These are phyloP conservation scores for Alectura lathami DNA, from an alignment of 2,113 vertebrate genomes.

Conservation along the genomic window DNA sequence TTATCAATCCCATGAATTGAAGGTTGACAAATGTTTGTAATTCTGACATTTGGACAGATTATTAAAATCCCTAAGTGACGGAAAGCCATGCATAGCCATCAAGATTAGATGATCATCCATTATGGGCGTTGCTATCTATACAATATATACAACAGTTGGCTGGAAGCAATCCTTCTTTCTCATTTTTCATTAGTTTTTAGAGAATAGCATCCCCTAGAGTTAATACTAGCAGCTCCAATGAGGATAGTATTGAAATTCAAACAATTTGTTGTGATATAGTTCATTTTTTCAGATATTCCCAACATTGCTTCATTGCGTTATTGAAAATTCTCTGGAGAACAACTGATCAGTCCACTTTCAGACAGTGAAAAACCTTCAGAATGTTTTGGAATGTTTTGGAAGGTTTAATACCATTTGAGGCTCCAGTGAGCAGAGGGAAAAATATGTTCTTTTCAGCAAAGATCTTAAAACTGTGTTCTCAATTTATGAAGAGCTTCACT, in stretches of 20 bases:
- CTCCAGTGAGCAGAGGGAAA: neutral
- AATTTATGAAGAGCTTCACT: neutral
- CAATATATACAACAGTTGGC: slow-evolving; percentile 5
- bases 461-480: neutral
- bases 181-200: neutral
- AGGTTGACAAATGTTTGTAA: neutral
- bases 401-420: neutral
- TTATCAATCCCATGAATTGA: neutral
- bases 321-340: neutral
- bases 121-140: neutral
- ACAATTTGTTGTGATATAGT: neutral
- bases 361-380: neutral
- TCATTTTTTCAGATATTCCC: neutral
- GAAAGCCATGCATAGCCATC: slow-evolving; percentile 14
- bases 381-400: neutral
- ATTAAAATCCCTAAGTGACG: slow-evolving; percentile 3
- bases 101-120: slow-evolving; percentile 23
- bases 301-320: neutral
- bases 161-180: slow-evolving; percentile 27
- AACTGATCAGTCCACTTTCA: neutral
- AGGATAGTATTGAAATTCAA: neutral
- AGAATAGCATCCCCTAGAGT: neutral
- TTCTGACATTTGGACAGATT: slow-evolving; percentile 20
- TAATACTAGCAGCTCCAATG: neutral
- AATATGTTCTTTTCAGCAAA: neutral